phyloP scores from a whole-genome alignment of 2,888 invertebrate species.

The Cartodere bifasciata region DNA sequence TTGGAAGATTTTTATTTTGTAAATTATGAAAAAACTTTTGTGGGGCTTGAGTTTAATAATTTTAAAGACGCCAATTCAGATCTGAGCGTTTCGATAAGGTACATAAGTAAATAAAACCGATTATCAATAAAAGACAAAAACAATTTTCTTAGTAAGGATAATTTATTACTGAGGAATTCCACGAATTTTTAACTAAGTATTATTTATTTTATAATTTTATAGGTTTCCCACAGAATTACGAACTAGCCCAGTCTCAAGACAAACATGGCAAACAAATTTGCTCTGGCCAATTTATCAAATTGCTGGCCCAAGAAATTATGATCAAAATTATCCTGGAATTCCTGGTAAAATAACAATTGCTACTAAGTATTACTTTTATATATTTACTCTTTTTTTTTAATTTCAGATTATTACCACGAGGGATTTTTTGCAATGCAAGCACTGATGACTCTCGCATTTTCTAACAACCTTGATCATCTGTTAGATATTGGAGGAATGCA shows the following conservation, averaged over 20 bases:
- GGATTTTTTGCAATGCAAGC: background rate
- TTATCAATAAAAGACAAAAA: background rate
- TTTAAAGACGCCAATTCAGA: background rate
- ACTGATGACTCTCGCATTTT: background rate
- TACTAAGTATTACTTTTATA: no score
- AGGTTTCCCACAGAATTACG: no score
- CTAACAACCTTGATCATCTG: background rate
- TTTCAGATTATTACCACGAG: conserved; percentile 2
- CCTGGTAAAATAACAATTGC: no score
- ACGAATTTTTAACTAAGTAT: no score
- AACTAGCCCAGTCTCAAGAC: no score
- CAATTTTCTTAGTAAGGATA: conserved; percentile 4
- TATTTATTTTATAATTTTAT: no score
- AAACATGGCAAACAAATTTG: no score
- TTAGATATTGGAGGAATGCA: background rate
- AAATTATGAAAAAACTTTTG: no score
- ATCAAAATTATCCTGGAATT: no score
- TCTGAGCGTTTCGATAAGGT: background rate
- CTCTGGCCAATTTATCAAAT: no score
- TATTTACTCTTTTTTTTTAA: no score
- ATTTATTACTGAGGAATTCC: background rate
- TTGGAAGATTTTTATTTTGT: conserved; percentile 5
- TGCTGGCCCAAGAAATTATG: no score
- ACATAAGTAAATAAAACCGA: conserved; percentile 1
- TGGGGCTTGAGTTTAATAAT: background rate